Base-by-base conservation (phyloP, 2,797 vertebrate genomes). In the Lindbergichthys nudifrons region DNA sequence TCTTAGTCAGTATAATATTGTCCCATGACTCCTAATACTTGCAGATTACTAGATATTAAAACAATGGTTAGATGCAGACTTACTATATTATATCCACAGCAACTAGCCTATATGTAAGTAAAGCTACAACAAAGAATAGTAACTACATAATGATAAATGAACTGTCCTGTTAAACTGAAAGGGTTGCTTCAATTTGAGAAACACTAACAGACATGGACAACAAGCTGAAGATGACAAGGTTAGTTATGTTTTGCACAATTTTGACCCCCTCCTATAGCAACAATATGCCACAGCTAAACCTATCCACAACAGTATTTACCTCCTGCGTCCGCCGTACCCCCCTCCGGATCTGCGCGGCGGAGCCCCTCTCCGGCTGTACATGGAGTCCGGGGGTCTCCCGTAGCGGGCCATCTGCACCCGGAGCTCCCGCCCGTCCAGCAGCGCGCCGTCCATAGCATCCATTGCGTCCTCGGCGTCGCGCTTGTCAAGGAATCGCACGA, bases 351-450 rank as follows among this genome's bases (percentile, higher is more conserved):
- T 88, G n/a, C 96, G 93, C 5, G 96, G 96, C 4, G 97, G 93
- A 9, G 94, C 95, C 0, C 96, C 96, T 93, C 96, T 36, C 84
- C 96, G 0, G 82, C 96, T 96, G 80, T 97, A 96, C 90, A 97
- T 96, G 0, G 97, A 98, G 81, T 98, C 97, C 0, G 97, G 97
- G 0, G 97, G 97, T 0, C 97, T 94, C 46, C 97, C 97, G 69
- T 99, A 99, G 1, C 97, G 96, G 65, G 97, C 97, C 97, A 99
- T 98, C 92, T 99, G 97, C 70, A 99, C 97, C 0, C 97, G 93
- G 2, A 99, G 93, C 83, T 99, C 97, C 11, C 97, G 95, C 3
- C 97, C 97, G 77, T 99, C 97, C 21, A 99, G 93, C 78, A 98
- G 95, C 15, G 97, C 97, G 0, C 97, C 97, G 30, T 98, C 97